Evolutionary conservation across 1,140 invertebrate species (phyloP).

Genomic region (Atta texana): DNA sequence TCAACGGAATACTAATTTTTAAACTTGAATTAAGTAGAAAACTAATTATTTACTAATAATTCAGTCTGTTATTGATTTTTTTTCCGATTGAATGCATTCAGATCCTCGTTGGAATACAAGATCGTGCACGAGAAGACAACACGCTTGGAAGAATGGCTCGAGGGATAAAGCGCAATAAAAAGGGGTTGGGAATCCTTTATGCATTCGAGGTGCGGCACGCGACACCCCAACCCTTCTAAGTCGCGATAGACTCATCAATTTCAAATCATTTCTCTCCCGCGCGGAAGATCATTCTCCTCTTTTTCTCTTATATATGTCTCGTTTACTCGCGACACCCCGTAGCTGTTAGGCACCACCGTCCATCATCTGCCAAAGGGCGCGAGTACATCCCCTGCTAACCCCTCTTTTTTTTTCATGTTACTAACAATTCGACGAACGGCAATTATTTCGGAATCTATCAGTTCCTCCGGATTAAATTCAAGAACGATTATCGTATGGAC

Average conservation of each 20-base stretch:
- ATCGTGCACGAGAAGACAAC: conserved; percentile 45
- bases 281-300: conserved; percentile 61
- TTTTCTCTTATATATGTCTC: conserved; percentile 16
- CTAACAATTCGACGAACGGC: conserved; percentile 65
- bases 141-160: conserved; percentile 10
- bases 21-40: background rate
- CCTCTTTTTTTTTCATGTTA: conserved; percentile 28
- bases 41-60: background rate
- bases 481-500: conserved; percentile 72
- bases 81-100: conserved; percentile 27
- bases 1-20: background rate
- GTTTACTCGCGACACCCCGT: conserved; percentile 15
- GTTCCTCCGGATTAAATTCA: conserved; percentile 73
- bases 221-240: conserved; percentile 79
- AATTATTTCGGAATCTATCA: conserved; percentile 83
- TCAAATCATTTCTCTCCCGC: conserved; percentile 79
- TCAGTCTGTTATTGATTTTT: background rate
- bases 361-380: conserved; percentile 68
- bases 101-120: conserved; percentile 27
- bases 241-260: conserved; percentile 81
- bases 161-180: conserved; percentile 73
- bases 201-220: conserved; percentile 75
- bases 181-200: conserved; percentile 72
- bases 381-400: conserved; percentile 16
- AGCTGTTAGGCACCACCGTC: conserved; percentile 35